Evolutionary conservation across 2,888 invertebrate genomes (phyloP), one percentile per base, ranked within the genome.

Genomic region (Hypena proboscidalis): DNA sequence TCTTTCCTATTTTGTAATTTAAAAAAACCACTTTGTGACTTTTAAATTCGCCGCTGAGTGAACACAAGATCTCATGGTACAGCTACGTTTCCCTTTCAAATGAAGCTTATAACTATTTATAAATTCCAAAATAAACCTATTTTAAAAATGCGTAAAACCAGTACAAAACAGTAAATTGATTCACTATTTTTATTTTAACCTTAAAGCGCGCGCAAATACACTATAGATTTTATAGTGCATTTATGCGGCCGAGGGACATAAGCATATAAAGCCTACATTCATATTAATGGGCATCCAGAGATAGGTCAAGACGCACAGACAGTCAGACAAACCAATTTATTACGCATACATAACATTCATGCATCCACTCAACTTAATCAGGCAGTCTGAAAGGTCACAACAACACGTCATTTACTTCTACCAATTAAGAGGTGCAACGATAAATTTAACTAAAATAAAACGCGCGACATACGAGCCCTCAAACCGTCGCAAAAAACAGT

Each of bases 371-470:
- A 74, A 75, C n/a, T n/a, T n/a, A n/a, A n/a, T n/a, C n/a, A n/a
- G n/a, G n/a, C n/a, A n/a, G n/a, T n/a, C n/a, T n/a, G n/a, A n/a
- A n/a, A n/a, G n/a, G n/a, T n/a, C n/a, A n/a, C 70, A 69, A 74
- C 64, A 46, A 52, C 72, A 71, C 71, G 74, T 74, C 67, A 80
- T 80, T 80, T 78, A 74, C 66, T 58, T 62, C 67, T 62, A 80
- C 83, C 84, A 89, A 89, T 88, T 86, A 89, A 75, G 77, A n/a
- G 75, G 68, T 76, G 74, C 75, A 70, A 80, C 76, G 75, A 81
- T 85, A 82, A 82, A 77, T 82, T 77, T 57, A 75, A 79, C 72
- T 74, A 75, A 84, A 85, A 81, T 74, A 81, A 84, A 82, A 80
- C 70, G 45, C 46, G 58, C 60, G 69, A 67, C 70, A 68, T 66